phyloP scores from a whole-genome alignment of 2,888 invertebrate species.

The Acrobasis suavella region DNA sequence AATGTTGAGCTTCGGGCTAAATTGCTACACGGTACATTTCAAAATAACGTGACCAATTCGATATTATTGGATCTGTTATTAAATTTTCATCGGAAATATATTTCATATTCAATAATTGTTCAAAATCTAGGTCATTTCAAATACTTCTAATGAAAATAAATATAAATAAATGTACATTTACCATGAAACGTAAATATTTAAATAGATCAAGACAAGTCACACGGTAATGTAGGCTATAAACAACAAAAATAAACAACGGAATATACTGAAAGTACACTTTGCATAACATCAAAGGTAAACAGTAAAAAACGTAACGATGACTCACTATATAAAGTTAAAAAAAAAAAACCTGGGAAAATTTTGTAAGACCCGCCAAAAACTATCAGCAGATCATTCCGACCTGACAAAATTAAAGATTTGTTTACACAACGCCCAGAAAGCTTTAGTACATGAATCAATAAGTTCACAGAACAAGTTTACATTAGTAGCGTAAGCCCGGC shows the following conservation, averaged over 20 bases:
- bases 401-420: conserved; percentile 19
- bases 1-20: conserved; percentile 6
- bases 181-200: background rate
- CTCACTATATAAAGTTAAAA: background rate
- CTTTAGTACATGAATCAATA: conserved; percentile 19
- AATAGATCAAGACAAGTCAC: background rate
- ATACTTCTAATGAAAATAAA: too few species aligned
- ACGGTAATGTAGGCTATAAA: background rate
- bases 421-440: conserved; percentile 18
- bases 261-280: background rate
- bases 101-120: background rate
- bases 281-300: background rate
- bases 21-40: conserved; percentile 12
- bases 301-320: background rate
- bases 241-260: background rate
- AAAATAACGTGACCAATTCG: background rate
- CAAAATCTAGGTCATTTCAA: too few species aligned
- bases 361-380: background rate
- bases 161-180: too few species aligned
- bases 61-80: conserved; percentile 5
- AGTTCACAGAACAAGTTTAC: background rate
- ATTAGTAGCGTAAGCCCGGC: conserved; percentile 2
- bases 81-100: background rate
- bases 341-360: background rate
- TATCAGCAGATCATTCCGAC: conserved; percentile 17